Conservation (phyloP, 53 echinoderm and acorn worm species). For the Astropecten irregularis region DNA sequence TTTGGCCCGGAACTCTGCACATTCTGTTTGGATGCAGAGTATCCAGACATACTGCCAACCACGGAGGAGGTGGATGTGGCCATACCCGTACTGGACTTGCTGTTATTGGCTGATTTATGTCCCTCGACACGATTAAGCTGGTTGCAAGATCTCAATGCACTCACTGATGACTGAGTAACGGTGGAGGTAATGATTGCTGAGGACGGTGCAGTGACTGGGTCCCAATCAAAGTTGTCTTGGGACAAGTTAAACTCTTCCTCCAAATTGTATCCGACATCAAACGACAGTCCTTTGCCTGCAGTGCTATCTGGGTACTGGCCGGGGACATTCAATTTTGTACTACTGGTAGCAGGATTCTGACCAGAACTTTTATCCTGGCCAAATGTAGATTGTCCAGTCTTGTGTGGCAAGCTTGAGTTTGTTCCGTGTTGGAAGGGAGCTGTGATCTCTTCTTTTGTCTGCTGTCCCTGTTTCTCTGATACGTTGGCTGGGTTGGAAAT, state of each 20-base stretch:
- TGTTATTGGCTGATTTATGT: no score
- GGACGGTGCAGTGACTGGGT: not conserved
- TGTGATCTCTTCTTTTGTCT: not conserved
- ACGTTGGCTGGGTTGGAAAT: not conserved
- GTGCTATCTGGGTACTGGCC: not conserved
- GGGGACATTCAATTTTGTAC: not conserved
- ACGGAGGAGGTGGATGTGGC: no score
- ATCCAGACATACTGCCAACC: not conserved
- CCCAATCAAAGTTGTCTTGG: conserved; percentile 35
- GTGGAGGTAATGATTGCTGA: not conserved
- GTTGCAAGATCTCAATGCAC: no score
- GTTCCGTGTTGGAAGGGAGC: not conserved
- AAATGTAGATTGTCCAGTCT: not conserved
- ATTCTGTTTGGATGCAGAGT: not conserved
- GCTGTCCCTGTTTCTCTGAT: not conserved
- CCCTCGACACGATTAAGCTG: no score
- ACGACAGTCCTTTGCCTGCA: not conserved
- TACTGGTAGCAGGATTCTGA: not conserved
- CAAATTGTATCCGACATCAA: conserved; percentile 4
- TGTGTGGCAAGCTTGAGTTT: not conserved
- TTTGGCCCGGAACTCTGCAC: not conserved
- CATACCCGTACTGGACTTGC: no score
- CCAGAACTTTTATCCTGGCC: not conserved
- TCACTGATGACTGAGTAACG: not conserved
- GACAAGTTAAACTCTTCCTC: conserved; percentile 9